Evolutionary conservation across 2,113 vertebrate genomes (phyloP).

Genomic region (Paedocypris sp.): DNA sequence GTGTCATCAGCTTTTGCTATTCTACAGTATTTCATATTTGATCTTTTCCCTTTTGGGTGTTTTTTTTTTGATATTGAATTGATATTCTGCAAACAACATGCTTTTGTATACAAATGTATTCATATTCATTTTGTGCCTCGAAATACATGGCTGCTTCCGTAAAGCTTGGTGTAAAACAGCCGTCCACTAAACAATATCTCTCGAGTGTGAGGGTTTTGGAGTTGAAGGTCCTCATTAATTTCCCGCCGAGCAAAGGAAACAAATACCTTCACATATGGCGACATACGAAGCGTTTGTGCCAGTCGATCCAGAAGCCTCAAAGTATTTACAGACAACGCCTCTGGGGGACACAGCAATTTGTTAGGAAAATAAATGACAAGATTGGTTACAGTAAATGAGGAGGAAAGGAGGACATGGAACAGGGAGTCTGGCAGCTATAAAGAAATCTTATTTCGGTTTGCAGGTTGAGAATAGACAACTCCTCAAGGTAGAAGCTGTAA

Average conservation of each 20-base stretch:
- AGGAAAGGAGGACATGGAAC: conserved; percentile 53
- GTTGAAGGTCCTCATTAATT: neutral
- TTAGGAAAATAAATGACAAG: conserved; percentile 54
- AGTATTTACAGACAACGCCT: conserved; percentile 48
- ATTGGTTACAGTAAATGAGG: conserved; percentile 25
- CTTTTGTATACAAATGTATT: conserved; percentile 2
- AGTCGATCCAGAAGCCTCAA: conserved; percentile 3
- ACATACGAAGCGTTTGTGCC: neutral
- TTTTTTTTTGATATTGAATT: too few relatives aligned
- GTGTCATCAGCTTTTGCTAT: too few relatives aligned
- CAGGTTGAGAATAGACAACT: conserved; percentile 55
- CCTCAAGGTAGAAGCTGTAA: conserved; percentile 34
- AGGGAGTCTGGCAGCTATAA: conserved; percentile 56
- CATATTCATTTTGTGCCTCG: conserved; percentile 21
- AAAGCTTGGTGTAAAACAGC: too few relatives aligned
- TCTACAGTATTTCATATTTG: too few relatives aligned
- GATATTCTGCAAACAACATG: too few relatives aligned
- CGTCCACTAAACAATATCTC: neutral
- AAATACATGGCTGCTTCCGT: too few relatives aligned
- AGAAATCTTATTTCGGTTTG: conserved; percentile 40
- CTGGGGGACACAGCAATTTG: conserved; percentile 38
- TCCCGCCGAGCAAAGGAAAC: neutral
- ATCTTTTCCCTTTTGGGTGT: too few relatives aligned
- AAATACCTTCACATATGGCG: neutral
- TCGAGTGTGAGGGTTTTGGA: neutral